A percentile compares a stretch with the other conserved stretches of the same genome.
These are phyloP conservation scores for Ceraclea dissimilis DNA, from an alignment of 2,888 invertebrate species.

Conservation along the genomic window DNA sequence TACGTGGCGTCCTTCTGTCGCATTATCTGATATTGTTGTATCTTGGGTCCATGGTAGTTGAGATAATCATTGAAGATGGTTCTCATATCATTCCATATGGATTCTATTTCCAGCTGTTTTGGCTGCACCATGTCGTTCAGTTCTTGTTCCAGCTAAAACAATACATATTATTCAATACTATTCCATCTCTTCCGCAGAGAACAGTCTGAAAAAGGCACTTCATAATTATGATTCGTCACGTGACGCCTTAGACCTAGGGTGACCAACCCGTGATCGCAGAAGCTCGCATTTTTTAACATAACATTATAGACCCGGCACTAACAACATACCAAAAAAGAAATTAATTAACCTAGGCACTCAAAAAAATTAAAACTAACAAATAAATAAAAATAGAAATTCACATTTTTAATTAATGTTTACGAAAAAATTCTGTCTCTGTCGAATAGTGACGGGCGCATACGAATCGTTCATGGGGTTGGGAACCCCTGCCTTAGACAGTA, in stretches of 20 bases:
- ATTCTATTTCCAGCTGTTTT: slow-evolving; percentile 40
- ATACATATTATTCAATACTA: background rate
- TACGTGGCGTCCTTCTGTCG: slow-evolving; percentile 47
- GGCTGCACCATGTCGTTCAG: slow-evolving; percentile 38
- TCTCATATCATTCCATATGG: slow-evolving; percentile 37
- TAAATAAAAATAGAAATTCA: no score
- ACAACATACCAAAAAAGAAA: no score
- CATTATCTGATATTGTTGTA: slow-evolving; percentile 38
- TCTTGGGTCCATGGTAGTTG: slow-evolving; percentile 42
- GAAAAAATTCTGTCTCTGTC: no score
- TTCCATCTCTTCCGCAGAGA: background rate
- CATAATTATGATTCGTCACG: background rate
- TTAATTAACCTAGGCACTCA: no score
- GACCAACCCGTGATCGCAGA: background rate
- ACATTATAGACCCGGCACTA: no score
- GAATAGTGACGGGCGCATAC: no score
- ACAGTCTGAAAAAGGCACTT: background rate
- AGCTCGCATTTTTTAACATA: no score
- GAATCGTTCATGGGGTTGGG: no score
- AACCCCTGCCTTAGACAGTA: no score
- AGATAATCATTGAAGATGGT: slow-evolving; percentile 38
- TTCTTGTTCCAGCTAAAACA: slow-evolving; percentile 42
- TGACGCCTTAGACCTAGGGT: background rate
- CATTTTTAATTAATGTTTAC: no score
- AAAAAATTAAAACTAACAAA: no score